Base-by-base conservation (phyloP, 2,113 vertebrate genomes). In the Neolamprologus kungweensis region DNA sequence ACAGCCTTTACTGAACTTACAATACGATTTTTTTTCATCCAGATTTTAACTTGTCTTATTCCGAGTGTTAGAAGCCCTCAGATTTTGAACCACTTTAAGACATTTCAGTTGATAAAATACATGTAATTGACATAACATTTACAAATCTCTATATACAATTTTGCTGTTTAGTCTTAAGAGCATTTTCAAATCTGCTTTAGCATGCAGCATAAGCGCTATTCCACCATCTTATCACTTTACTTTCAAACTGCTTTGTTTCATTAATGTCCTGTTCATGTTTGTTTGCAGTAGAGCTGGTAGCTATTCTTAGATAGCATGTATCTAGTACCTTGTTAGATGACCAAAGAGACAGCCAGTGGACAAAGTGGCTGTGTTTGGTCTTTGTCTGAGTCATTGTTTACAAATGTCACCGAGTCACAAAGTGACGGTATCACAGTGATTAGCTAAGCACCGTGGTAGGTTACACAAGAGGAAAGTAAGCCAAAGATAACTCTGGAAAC, bases 381-480 rank as follows among this genome's bases (percentile, higher is more conserved):
- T 60, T 63, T 31, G 68, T 71, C 89, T 85, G 84, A 88, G 55
- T 89, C 88, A 91, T 68, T 91, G 80, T 92, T 89, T 89, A 85
- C 53, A 83, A 80, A 89, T 90, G 85, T 91, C 87, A 85, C 47
- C 42, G 42, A 75, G 80, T 81, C 35, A 16, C 81, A 82, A 80
- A 63, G 84, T 26, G 16, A 79, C 86, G 47, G 54, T 84, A 83
- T 85, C 53, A n/a, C 60, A 6, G 6, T 37, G 87, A 90, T 91
- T 86, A 71, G 68, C 86, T 85, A 54, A 91, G 90, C 91, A 68
- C 55, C 26, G 9, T 19, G 79, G 60, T 40, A 2, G 73, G 55
- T 84, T 78, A 84, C 80, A 85, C 28, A 47, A 55, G 31, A 31
- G 57, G 51, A 37, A 75, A 50, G 81, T 31, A 85, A 87, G 79